These are phyloP conservation scores for Sparidentex hasta DNA, from an alignment of 2,797 vertebrate species.

Conservation along the genomic window DNA sequence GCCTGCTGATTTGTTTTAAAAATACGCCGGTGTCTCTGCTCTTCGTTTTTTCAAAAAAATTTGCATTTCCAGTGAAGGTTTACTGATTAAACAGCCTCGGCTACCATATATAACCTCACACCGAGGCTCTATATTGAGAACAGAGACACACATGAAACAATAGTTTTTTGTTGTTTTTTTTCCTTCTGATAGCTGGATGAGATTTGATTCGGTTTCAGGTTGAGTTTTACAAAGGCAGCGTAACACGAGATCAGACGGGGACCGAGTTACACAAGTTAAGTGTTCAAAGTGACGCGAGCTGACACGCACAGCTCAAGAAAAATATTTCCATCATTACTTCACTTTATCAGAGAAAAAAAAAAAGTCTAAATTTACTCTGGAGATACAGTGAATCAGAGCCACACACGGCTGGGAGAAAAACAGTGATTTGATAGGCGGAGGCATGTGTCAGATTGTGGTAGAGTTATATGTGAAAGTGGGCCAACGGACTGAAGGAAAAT, in stretches of 20 bases:
- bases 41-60: conserved; percentile 20
- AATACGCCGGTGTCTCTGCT: conserved; percentile 33
- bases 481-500: conserved; percentile 33
- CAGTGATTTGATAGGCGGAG: conserved; percentile 54
- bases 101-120: conserved; percentile 51
- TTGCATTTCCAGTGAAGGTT: conserved; percentile 33
- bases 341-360: conserved; percentile 24
- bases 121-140: conserved; percentile 58
- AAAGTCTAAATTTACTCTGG: conserved; percentile 61
- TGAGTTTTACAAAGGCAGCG: conserved; percentile 39
- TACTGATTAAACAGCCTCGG: conserved; percentile 52
- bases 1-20: conserved; percentile 36
- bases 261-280: conserved; percentile 38
- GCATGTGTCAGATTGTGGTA: conserved; percentile 57
- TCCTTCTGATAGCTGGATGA: conserved; percentile 24
- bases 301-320: conserved; percentile 31
- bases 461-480: conserved; percentile 48
- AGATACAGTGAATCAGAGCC: conserved; percentile 35
- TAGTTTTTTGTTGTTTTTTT: conserved; percentile 14
- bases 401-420: conserved; percentile 42
- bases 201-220: conserved; percentile 51
- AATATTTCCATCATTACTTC: conserved; percentile 41
- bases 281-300: conserved; percentile 50
- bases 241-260: conserved; percentile 20
- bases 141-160: conserved; percentile 50